Evolutionary conservation across 35 echinoderm and acorn worm genomes (phyloP).

Genomic region (Apostichopus parvimensis): DNA sequence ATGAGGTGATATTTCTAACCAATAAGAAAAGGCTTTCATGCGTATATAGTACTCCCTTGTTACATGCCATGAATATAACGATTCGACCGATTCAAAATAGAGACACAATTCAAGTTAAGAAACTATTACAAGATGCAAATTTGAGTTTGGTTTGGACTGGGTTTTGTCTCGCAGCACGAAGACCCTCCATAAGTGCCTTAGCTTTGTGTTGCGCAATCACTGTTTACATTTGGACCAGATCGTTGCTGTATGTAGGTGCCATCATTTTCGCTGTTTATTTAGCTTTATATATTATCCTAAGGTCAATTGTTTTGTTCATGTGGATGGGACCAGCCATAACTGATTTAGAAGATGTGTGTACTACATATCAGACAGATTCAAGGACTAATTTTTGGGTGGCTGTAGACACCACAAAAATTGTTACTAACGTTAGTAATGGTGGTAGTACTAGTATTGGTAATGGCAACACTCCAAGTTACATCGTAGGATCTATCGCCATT

Average conservation of each 20-base stretch:
- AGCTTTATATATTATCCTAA: conserved; percentile 15
- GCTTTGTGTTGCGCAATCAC: conserved; percentile 49
- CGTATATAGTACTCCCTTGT: neutral
- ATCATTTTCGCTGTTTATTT: neutral
- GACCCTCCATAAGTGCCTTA: conserved; percentile 23
- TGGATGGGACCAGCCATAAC: conserved; percentile 34
- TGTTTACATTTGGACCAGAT: conserved; percentile 36
- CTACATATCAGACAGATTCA: conserved; percentile 40
- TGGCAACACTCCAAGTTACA: neutral
- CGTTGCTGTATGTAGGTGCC: neutral
- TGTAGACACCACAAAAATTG: neutral
- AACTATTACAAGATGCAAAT: conserved; percentile 41
- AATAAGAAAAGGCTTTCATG: neutral
- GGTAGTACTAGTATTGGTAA: neutral
- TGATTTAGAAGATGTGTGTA: conserved; percentile 30
- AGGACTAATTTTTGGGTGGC: conserved; percentile 62
- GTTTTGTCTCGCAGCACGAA: conserved; percentile 28
- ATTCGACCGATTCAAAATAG: conserved; percentile 27
- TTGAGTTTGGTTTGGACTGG: conserved; percentile 41
- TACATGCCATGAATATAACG: conserved; percentile 29
- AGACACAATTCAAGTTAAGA: conserved; percentile 14
- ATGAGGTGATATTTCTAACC: neutral
- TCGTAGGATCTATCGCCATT: conserved; percentile 52
- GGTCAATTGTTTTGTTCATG: conserved; percentile 11
- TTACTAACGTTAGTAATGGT: no score